A percentile compares a stretch with the other conserved stretches of the same genome.
Evolutionary conservation across 2,797 vertebrate genomes (phyloP).

Genomic region (Gallirallus australis): DNA sequence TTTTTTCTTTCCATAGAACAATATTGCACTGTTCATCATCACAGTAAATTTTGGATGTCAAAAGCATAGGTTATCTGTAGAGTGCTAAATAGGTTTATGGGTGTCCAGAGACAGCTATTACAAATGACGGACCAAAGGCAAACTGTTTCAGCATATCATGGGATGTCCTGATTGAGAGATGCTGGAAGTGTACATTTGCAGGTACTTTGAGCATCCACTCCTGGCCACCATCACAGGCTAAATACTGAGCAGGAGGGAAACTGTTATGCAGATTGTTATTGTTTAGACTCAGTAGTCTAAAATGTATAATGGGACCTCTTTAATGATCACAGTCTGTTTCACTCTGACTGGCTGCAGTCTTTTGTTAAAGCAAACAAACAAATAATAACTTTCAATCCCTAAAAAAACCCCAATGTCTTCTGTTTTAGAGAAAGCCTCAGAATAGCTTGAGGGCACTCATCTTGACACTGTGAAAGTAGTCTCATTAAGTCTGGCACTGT

Average conservation of each 20-base stretch:
- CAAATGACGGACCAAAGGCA: not conserved
- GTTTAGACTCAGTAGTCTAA: not conserved
- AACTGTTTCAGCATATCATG: not conserved
- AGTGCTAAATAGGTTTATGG: not conserved
- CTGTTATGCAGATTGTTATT: not conserved
- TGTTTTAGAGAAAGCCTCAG: not conserved
- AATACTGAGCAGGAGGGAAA: not conserved
- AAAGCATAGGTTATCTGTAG: not conserved
- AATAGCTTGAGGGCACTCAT: not conserved
- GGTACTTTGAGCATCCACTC: not conserved
- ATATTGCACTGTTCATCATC: not conserved
- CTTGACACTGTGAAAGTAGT: not conserved
- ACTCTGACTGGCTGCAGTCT: not conserved
- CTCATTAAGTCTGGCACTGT: not conserved
- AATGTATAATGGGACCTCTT: not conserved
- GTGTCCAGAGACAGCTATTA: not conserved
- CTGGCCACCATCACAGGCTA: not conserved
- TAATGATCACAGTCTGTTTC: not conserved
- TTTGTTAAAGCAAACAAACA: not conserved
- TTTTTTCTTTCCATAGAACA: not conserved
- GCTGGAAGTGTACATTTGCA: not conserved
- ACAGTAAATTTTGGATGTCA: not conserved
- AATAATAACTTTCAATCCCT: not conserved
- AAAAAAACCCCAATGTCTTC: not conserved
- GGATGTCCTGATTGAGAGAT: not conserved